These are phyloP conservation scores for Panthera tigris DNA, from an alignment of 2,113 vertebrate genomes.

Conservation along the genomic window DNA sequence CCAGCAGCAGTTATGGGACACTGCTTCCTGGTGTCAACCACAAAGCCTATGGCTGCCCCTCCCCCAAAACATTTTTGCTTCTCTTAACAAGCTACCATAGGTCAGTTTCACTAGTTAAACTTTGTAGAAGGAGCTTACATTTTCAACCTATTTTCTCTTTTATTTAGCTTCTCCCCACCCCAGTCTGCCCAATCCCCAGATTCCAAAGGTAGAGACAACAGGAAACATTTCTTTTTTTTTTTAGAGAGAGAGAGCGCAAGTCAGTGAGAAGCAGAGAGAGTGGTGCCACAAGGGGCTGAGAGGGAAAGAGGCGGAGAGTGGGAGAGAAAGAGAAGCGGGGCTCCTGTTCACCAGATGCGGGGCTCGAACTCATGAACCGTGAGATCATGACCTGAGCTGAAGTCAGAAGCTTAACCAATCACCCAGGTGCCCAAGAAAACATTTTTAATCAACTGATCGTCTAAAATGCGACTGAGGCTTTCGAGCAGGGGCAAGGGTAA, in stretches of 20 bases:
- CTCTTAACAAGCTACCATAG: neutral
- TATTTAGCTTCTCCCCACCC: neutral
- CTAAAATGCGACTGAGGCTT: neutral
- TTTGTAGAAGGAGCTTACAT: neutral
- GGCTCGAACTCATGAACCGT: no score
- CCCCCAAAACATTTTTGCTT: neutral
- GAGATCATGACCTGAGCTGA: no score
- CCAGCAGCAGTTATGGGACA: neutral
- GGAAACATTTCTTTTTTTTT: neutral
- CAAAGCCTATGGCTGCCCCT: neutral
- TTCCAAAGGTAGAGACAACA: neutral
- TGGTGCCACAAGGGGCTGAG: no score
- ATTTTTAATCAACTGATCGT: neutral
- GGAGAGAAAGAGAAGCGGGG: no score
- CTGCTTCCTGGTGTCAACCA: neutral
- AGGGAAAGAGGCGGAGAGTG: no score
- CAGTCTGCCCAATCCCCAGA: no score
- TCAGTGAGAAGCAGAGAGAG: no score
- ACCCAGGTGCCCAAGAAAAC: neutral
- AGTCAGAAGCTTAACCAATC: no score
- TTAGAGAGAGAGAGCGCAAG: no score
- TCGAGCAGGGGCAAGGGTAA: neutral
- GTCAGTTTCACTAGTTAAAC: neutral
- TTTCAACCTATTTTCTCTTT: neutral
- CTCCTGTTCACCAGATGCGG: no score